These are phyloP conservation scores for Fringilla coelebs DNA, from an alignment of 2,797 vertebrate genomes.

Conservation along the genomic window DNA sequence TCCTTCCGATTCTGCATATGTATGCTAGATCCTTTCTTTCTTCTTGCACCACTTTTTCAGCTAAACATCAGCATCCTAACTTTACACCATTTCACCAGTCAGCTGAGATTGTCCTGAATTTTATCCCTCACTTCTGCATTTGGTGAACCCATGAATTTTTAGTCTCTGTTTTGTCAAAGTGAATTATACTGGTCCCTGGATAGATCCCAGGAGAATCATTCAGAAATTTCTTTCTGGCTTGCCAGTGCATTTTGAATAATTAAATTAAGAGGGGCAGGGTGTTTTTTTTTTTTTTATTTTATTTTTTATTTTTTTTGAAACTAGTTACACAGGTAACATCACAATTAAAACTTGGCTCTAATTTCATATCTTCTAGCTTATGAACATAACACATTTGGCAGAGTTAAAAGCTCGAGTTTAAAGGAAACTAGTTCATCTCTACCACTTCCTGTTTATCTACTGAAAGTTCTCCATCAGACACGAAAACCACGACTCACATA, in stretches of 20 bases:
- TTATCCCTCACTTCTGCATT: neutral
- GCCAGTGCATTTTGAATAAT: neutral
- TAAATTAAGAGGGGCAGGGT: neutral
- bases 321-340: neutral
- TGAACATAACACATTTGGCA: neutral
- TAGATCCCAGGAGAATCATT: neutral
- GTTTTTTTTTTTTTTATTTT: too few relatives aligned
- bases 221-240: neutral
- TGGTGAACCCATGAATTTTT: neutral
- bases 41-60: neutral
- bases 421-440: neutral
- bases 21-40: neutral
- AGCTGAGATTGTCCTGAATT: neutral
- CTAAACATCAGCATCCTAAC: neutral
- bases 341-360: neutral
- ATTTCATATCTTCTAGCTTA: neutral
- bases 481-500: accelerated
- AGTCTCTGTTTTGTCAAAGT: neutral
- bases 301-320: neutral
- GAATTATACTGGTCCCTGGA: neutral
- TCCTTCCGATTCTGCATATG: neutral
- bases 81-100: neutral
- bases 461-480: neutral
- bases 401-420: neutral
- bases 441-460: neutral